Evolutionary conservation across 2,888 invertebrate genomes (phyloP).

Genomic region (Trachelus stipa): DNA sequence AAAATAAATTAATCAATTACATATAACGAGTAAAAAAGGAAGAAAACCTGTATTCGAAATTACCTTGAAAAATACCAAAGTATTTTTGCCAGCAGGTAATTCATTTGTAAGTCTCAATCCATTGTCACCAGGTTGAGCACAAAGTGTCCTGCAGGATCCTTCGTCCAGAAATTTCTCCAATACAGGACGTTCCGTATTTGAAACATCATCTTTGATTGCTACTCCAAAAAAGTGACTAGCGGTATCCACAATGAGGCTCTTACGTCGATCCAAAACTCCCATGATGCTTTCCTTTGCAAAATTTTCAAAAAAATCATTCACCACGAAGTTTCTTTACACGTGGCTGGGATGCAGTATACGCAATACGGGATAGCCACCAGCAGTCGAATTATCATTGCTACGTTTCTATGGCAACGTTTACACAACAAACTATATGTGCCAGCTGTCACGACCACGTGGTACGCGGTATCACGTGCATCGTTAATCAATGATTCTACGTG

Average conservation of each 20-base stretch:
- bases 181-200: slow-evolving; percentile 30
- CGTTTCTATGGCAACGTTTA: too few species aligned
- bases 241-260: slow-evolving; percentile 52
- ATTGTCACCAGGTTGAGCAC: slow-evolving; percentile 40
- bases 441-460: too few species aligned
- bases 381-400: too few species aligned
- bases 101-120: slow-evolving; percentile 49
- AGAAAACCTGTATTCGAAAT: not conserved
- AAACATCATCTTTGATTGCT: slow-evolving; percentile 23
- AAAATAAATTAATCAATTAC: not conserved
- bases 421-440: too few species aligned
- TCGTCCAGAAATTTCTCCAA: slow-evolving; percentile 57
- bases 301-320: too few species aligned
- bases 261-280: slow-evolving; percentile 50
- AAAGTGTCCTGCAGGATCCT: slow-evolving; percentile 53
- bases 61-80: slow-evolving; percentile 62
- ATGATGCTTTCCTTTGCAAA: slow-evolving; percentile 25
- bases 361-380: too few species aligned
- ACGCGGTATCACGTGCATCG: too few species aligned
- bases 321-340: too few species aligned
- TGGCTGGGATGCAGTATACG: too few species aligned
- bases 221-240: slow-evolving; percentile 58
- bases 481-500: too few species aligned
- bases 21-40: not conserved
- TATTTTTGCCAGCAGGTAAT: slow-evolving; percentile 47